A percentile compares a stretch with the other conserved stretches of the same genome.
Conservation (phyloP, 2,888 invertebrate species). For the Unio delphinus region DNA sequence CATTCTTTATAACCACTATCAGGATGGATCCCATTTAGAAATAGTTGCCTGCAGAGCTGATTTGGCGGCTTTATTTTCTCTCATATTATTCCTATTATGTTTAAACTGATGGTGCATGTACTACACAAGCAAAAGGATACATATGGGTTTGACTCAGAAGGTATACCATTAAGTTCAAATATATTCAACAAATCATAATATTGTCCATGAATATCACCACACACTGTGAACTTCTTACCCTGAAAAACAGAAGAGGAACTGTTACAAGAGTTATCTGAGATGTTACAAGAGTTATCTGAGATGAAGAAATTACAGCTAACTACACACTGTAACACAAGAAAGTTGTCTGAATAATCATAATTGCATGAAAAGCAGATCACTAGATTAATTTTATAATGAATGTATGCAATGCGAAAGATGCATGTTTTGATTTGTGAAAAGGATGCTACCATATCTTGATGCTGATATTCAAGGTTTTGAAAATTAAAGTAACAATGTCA, state of each 20-base stretch:
- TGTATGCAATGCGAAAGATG: not conserved
- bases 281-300: not conserved
- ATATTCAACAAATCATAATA: slow-evolving; percentile 98
- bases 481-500: too few species aligned
- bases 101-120: too few species aligned
- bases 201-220: slow-evolving; percentile 99
- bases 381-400: not conserved
- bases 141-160: slow-evolving; percentile 95
- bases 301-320: not conserved
- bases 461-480: too few species aligned
- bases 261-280: not conserved
- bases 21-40: too few species aligned
- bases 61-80: too few species aligned
- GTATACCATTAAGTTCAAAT: slow-evolving; percentile 95
- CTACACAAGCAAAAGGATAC: slow-evolving; percentile 72
- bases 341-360: not conserved
- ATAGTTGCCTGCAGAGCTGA: too few species aligned
- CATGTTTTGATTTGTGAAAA: too few species aligned
- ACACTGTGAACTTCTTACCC: slow-evolving; percentile 94
- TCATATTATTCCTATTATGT: too few species aligned
- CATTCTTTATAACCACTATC: too few species aligned
- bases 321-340: not conserved
- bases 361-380: slow-evolving; percentile 1
- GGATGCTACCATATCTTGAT: too few species aligned
- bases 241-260: slow-evolving; percentile 41